Evolutionary conservation across 1,140 invertebrate genomes (phyloP), one percentile per base, ranked within the genome.

Genomic region (Popillia japonica): DNA sequence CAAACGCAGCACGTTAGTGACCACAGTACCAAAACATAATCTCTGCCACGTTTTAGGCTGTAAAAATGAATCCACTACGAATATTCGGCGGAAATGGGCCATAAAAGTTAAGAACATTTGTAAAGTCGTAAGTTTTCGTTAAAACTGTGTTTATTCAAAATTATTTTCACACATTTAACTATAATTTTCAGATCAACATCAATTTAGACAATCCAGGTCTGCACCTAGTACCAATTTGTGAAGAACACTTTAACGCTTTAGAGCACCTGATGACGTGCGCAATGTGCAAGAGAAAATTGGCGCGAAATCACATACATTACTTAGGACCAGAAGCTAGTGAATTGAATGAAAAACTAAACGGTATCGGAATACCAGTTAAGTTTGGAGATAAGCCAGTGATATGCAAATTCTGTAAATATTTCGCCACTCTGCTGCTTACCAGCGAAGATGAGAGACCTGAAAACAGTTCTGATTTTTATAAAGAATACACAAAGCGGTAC

Each of bases 391-490:
- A 88, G 81, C 90, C 91, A 0, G 91, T 94, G 80, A 90, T 95
- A 10, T 96, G 94, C 86, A 95, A 95, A 86, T 85, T 93, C 6
- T 96, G 94, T 82, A 91, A 92, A 78, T 93, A 93, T 83, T 95
- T 93, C 85, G 92, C 91, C 75, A 90, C 92, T 68, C 83, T 94
- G 22, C 87, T 94, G 40, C 87, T 94, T 77, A 93, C 94, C 76
- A 88, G 89, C 11, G 85, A 82, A 6, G 81, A 87, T 7, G 84
- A 90, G 78, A 80, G 88, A 81, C 88, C 91, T 64, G 89, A 89
- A 27, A 89, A 90, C 79, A 90, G 91, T 76, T 87, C 88, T 14
- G 88, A 89, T 11, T 94, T 93, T 78, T 90, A 89, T 72, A 90
- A 88, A 80, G 90, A 90, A 77, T 94, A 95, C 84, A 88, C 91